Base-by-base conservation (phyloP, 2,113 vertebrate species). In the Gulo gulo region DNA sequence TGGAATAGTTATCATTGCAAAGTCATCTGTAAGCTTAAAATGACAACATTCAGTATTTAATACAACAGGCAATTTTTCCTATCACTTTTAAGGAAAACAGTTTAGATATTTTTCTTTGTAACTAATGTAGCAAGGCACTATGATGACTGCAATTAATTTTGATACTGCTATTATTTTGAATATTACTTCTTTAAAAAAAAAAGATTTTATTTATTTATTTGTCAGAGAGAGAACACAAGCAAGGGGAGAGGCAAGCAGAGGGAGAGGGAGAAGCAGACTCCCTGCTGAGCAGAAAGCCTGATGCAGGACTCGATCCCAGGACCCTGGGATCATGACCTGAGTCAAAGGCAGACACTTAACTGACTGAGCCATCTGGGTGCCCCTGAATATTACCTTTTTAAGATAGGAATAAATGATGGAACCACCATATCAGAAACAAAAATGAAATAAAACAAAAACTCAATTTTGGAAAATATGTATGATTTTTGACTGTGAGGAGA, bases 381-480 rank as follows among this genome's bases (percentile, higher is more conserved):
- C 63, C 63, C 63, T 65, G 63, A 31, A 7, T 65, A 65, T 65
- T 31, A 65, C 63, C 52, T 82, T 83, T 31, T 76, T 88, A 85
- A 91, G 79, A 93, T 31, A 88, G 12, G 39, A 31, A 65, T 67
- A 67, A 91, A 65, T 83, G 14, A 73, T 80, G 39, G 24, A 79
- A 88, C 18, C 88, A 94, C 6, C 59, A 74, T 86, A 61, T 61
- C 12, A 13, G 20, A 87, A 76, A 61, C 24, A 78, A 84, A 95
- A 80, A 39, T 65, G 6, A 94, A 91, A 79, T 50, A 82, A 96
- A 87, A 91, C 55, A 39, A 96, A 88, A 69, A 52, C 39, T 6
- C 8, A 82, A 67, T 96, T 93, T 82, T 65, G 39, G 74, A 96
- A 92, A 80, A 23, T 29, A 91, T 69, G 29, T 74, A 21, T 89